Percentiles rank a stretch among this genome's conserved stretches.
These are phyloP conservation scores for Sylvia borin DNA, from an alignment of 2,797 vertebrate species.

Conservation along the genomic window DNA sequence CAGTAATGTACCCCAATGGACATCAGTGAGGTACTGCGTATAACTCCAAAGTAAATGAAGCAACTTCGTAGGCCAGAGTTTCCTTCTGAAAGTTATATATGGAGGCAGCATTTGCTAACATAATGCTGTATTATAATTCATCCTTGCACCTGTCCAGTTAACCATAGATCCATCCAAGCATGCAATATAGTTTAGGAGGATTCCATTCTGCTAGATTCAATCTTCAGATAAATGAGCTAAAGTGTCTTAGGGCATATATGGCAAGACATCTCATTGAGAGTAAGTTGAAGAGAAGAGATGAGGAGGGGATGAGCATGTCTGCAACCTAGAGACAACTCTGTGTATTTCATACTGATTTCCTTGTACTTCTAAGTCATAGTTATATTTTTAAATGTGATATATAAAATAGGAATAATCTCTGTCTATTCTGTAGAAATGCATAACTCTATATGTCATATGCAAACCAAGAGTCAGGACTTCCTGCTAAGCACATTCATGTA, in stretches of 20 bases:
- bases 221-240: constrained; percentile 57
- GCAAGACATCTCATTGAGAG: not conserved
- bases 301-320: not conserved
- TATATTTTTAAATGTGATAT: not conserved
- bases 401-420: not conserved
- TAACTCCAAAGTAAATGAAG: not conserved
- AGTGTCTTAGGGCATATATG: constrained; percentile 1
- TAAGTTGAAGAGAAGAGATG: not conserved
- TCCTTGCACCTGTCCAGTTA: constrained; percentile 49
- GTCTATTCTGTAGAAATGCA: not conserved
- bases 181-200: not conserved
- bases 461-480: not conserved
- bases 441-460: not conserved
- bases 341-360: not conserved
- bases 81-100: not conserved
- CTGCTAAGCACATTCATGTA: not conserved
- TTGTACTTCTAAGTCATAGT: not conserved
- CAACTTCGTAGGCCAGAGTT: not conserved
- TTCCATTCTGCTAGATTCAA: constrained; percentile 63
- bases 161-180: constrained; percentile 21
- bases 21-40: not conserved
- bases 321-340: not conserved
- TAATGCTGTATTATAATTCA: constrained; percentile 27
- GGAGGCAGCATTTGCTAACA: constrained; percentile 23
- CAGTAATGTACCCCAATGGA: not conserved